A percentile compares a stretch with the other conserved stretches of the same genome.
phyloP scores from a whole-genome alignment of 2,797 vertebrate genomes.

The Mus spretus region DNA sequence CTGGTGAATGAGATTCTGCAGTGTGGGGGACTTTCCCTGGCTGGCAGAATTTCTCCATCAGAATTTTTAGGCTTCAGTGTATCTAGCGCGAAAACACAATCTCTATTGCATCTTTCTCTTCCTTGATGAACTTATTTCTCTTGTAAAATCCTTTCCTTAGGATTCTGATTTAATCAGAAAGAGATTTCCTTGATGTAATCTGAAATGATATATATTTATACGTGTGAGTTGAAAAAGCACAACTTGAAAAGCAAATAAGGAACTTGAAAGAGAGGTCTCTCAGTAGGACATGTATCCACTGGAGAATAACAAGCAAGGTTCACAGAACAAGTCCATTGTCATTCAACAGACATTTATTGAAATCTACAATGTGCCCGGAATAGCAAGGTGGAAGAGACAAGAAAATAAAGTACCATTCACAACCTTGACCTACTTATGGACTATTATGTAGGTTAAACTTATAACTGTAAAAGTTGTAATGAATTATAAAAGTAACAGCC shows the following conservation, averaged over 20 bases:
- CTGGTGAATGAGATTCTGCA: neutral
- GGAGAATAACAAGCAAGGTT: neutral
- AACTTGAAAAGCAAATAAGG: slow-evolving; percentile 4
- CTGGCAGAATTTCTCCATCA: neutral
- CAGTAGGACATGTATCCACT: neutral
- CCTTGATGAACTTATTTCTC: slow-evolving; percentile 22
- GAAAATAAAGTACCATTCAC: neutral
- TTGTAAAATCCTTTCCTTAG: slow-evolving; percentile 33
- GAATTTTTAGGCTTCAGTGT: neutral
- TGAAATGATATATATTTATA: neutral
- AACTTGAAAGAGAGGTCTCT: neutral
- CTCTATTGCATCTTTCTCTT: neutral
- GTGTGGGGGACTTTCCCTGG: neutral
- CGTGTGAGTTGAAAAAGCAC: neutral
- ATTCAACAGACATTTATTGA: slow-evolving; percentile 23
- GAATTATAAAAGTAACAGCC: slow-evolving; percentile 21
- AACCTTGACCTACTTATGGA: neutral
- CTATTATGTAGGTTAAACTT: neutral
- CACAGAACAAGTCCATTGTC: neutral
- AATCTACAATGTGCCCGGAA: neutral
- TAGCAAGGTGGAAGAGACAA: neutral
- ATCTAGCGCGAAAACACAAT: neutral
- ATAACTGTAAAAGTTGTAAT: slow-evolving; percentile 26
- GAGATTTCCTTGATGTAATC: neutral
- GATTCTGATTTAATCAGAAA: slow-evolving; percentile 17